Base-by-base conservation (phyloP, 2,113 vertebrate species). In the Xiphophorus couchianus region DNA sequence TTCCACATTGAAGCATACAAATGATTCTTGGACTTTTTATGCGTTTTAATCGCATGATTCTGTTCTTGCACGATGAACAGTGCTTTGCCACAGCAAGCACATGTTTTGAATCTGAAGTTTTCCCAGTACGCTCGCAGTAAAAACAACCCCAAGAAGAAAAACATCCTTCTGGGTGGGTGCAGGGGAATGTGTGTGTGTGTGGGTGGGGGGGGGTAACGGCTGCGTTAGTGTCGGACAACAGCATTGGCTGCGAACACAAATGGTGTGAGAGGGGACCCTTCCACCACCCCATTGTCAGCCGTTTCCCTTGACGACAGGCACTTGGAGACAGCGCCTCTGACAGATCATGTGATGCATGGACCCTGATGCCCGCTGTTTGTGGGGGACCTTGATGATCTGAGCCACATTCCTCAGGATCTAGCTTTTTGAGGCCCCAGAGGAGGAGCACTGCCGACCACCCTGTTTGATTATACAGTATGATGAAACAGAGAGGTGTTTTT, bases 321-420 rank as follows among this genome's bases (percentile, higher is more conserved):
- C 77, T 82, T 17, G 1, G 73, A 69, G 84, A 77, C 82, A 75
- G 83, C 72, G 76, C 62, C 19, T 66, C 79, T 37, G 82, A 80
- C 74, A 1, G 48, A 77, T 86, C 91, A 93, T 89, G 91, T 92
- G 91, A 91, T 83, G 78, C 58, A 6, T 62, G 78, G 83, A 74
- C 85, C 76, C 77, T 71, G 76, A 76, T 70, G 77, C 83, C 86
- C 64, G 67, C 80, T 89, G 83, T 81, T 75, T 79, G 75, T 30
- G 44, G 66, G 73, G 84, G 66, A 80, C 79, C 86, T 86, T 88
- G 87, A 90, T 90, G 86, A 88, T 87, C 80, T 64, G 76, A 80
- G 68, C 76, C 77, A 72, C 90, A 94, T 94, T 94, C 91, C 86
- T 90, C 63, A 71, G 80, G 64, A 51, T 66, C 68, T 80, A 84